phyloP scores from a whole-genome alignment of 2,888 invertebrate species.

The Emmelina monodactyla region DNA sequence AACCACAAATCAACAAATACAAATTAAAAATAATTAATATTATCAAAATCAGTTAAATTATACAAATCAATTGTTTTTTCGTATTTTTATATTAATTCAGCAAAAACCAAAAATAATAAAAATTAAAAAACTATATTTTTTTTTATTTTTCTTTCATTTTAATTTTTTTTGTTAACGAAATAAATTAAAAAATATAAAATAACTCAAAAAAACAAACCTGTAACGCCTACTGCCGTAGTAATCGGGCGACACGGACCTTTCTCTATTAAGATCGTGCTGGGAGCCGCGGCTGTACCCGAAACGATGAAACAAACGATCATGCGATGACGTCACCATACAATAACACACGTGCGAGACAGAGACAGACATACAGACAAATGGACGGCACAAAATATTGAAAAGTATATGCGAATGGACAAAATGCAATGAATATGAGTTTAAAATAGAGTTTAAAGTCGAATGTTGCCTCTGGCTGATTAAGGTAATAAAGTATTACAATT shows the following conservation, averaged over 20 bases:
- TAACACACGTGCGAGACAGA: slow-evolving; percentile 28
- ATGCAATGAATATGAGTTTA: no score
- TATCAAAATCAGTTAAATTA: no score
- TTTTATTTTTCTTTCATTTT: no score
- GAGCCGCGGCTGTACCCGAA: slow-evolving; percentile 70
- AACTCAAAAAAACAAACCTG: slow-evolving; percentile 68
- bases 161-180: background rate
- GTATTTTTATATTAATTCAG: no score
- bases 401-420: no score
- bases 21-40: no score
- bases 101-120: slow-evolving; percentile 3
- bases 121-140: background rate
- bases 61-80: no score
- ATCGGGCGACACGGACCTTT: slow-evolving; percentile 76
- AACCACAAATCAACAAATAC: no score
- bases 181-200: slow-evolving; percentile 7
- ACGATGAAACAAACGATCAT: slow-evolving; percentile 28
- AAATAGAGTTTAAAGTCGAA: no score
- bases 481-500: no score
- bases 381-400: no score
- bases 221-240: slow-evolving; percentile 75
- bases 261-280: slow-evolving; percentile 74
- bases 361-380: slow-evolving; percentile 24
- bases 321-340: slow-evolving; percentile 57
- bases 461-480: no score